Conservation (phyloP, 2,888 invertebrate genomes). For the Drosophila longiperda region DNA sequence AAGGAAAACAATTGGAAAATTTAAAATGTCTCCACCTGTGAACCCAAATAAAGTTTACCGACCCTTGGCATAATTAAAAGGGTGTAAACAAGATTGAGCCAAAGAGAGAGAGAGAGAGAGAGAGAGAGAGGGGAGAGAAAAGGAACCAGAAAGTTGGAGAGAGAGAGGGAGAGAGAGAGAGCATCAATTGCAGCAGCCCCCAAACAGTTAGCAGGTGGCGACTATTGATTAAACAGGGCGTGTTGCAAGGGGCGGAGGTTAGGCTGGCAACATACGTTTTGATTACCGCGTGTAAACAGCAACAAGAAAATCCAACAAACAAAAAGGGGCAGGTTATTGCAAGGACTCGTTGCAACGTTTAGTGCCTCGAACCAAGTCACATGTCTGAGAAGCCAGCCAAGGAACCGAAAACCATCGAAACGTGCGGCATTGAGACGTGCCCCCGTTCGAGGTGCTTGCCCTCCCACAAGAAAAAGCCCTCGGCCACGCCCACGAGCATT, state of each 20-base stretch:
- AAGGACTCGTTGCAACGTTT: conserved; percentile 67
- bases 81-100: neutral
- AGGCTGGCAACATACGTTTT: conserved; percentile 77
- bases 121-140: neutral
- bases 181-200: conserved; percentile 54
- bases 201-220: conserved; percentile 15
- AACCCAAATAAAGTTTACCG: conserved; percentile 73
- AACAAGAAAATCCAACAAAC: conserved; percentile 46
- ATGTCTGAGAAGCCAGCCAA: conserved; percentile 42
- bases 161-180: neutral
- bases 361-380: conserved; percentile 37
- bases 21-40: conserved; percentile 33
- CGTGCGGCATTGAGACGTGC: conserved; percentile 8
- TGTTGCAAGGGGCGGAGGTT: conserved; percentile 13
- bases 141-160: neutral
- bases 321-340: conserved; percentile 40
- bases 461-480: conserved; percentile 20
- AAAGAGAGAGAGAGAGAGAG: neutral
- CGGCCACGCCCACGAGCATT: conserved; percentile 73
- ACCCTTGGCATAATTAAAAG: conserved; percentile 62
- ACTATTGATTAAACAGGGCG: conserved; percentile 76
- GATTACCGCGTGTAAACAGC: conserved; percentile 83
- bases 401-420: conserved; percentile 1
- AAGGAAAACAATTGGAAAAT: conserved; percentile 36
- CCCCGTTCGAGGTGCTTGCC: conserved; percentile 4